A percentile compares a stretch with the other conserved stretches of the same genome.
phyloP scores from a whole-genome alignment of 2,113 vertebrate genomes.

The Nansenia antarctica region DNA sequence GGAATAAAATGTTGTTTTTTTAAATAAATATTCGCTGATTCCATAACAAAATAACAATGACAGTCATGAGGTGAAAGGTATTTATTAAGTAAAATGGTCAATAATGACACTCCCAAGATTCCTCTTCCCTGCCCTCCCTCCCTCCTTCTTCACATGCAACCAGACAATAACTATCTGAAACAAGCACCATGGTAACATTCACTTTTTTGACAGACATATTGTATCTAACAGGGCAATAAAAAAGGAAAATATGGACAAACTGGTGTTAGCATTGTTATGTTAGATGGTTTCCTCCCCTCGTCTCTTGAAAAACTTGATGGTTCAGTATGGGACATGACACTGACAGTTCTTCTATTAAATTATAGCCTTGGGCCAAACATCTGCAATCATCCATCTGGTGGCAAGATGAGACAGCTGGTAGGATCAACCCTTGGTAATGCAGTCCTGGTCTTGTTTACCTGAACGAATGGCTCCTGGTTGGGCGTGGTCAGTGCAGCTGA shows the following conservation, averaged over 20 bases:
- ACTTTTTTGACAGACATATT: constrained; percentile 35
- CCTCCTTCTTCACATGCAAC: constrained; percentile 49
- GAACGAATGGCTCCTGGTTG: constrained; percentile 22
- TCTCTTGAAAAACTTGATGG: constrained; percentile 22
- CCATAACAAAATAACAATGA: neutral
- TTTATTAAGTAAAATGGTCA: constrained; percentile 50
- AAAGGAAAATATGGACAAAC: neutral
- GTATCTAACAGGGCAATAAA: too few species aligned
- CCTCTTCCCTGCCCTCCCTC: constrained; percentile 14
- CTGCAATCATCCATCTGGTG: constrained; percentile 19
- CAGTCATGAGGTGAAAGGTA: constrained; percentile 10
- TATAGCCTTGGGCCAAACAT: neutral
- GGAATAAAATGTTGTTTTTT: constrained; percentile 60
- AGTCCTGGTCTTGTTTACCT: constrained; percentile 21
- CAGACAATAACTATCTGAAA: constrained; percentile 37
- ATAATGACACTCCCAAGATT: constrained; percentile 45
- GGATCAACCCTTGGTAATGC: constrained; percentile 13
- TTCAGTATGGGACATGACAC: constrained; percentile 11
- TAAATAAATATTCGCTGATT: constrained; percentile 3
- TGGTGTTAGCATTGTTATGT: neutral
- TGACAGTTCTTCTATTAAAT: constrained; percentile 3
- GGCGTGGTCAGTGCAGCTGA: constrained; percentile 2
- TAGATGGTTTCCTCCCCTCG: constrained; percentile 5
- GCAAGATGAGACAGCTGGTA: neutral
- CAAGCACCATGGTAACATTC: constrained; percentile 65